phyloP scores from a whole-genome alignment of 2,113 vertebrate species.

The Neomonachus schauinslandi region DNA sequence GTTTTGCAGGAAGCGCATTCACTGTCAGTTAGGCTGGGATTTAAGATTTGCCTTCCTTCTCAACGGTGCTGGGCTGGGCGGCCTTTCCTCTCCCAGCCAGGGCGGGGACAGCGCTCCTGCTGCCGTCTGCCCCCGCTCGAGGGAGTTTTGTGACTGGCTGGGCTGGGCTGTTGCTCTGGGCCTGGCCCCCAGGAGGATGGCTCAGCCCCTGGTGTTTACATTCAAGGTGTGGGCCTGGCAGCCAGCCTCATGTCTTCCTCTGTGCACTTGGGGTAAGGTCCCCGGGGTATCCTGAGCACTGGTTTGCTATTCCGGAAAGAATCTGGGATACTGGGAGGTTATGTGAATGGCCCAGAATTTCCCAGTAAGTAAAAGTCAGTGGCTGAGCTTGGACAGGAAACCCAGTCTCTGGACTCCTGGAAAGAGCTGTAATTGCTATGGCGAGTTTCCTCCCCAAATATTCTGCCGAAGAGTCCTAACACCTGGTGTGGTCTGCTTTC shows the following conservation, averaged over 20 bases:
- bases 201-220: background rate
- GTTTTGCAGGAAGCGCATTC: background rate
- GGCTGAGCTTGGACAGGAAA: background rate
- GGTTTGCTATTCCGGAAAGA: background rate
- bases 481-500: background rate
- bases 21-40: background rate
- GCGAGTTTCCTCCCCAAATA: background rate
- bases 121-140: background rate
- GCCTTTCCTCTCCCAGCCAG: background rate
- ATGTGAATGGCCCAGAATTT: background rate
- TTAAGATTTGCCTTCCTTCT: background rate
- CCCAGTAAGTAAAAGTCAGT: conserved; percentile 22
- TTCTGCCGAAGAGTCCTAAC: background rate
- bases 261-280: background rate
- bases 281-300: background rate
- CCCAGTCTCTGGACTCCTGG: background rate
- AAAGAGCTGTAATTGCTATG: background rate
- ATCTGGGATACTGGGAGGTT: background rate
- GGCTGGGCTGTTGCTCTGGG: background rate
- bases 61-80: background rate
- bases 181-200: background rate
- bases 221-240: background rate
- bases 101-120: background rate
- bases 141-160: background rate
- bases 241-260: background rate